Conservation (phyloP, 2,797 vertebrate genomes). For the Ctenosaura bakeri region DNA sequence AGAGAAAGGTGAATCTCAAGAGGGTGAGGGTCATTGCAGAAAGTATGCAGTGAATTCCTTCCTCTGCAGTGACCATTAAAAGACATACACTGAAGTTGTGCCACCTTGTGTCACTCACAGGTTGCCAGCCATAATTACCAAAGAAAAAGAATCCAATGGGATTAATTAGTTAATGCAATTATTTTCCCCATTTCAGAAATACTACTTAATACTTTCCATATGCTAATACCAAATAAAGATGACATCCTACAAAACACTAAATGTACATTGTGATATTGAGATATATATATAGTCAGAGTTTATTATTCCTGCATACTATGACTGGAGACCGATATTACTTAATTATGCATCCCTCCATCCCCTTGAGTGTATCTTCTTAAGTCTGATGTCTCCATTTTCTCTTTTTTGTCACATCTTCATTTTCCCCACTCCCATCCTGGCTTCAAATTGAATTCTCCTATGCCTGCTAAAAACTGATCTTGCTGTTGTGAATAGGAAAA, state of each 20-base stretch:
- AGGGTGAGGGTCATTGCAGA: too few species aligned
- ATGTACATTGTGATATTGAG: neutral
- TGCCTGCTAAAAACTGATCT: neutral
- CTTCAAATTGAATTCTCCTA: conserved; percentile 10
- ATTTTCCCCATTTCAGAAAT: neutral
- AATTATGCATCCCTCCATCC: conserved; percentile 25
- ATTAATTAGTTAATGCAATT: neutral
- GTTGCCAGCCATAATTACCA: neutral
- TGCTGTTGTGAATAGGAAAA: neutral
- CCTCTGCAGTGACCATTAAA: too few species aligned
- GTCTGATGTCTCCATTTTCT: conserved; percentile 25
- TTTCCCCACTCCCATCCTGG: neutral
- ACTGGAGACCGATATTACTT: neutral
- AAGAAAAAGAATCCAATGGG: neutral
- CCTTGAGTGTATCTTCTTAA: conserved; percentile 12
- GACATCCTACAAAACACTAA: neutral
- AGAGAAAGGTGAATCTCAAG: too few species aligned
- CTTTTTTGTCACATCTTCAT: conserved; percentile 12
- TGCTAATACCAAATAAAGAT: neutral
- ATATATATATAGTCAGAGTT: neutral
- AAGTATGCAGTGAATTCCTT: too few species aligned
- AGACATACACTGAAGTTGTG: too few species aligned
- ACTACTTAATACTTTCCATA: neutral
- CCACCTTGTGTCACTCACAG: too few species aligned
- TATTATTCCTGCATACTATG: neutral